These are phyloP conservation scores for Pogonophryne albipinna DNA, from an alignment of 2,797 vertebrate species.

Conservation along the genomic window DNA sequence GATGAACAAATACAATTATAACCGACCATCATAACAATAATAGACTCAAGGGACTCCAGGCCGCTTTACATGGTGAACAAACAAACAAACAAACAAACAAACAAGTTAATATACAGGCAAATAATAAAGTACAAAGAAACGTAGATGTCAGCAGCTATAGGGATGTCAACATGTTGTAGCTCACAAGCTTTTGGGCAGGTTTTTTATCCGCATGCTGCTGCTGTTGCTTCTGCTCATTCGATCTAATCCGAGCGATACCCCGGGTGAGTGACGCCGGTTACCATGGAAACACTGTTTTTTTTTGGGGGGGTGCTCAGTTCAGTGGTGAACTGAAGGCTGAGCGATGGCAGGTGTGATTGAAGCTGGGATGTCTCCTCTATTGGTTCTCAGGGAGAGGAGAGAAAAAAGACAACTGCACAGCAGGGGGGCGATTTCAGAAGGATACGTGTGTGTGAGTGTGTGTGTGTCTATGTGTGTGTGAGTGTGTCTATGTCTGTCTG, in stretches of 20 bases:
- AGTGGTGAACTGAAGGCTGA: slow-evolving; percentile 63
- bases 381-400: slow-evolving; percentile 49
- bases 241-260: slow-evolving; percentile 15
- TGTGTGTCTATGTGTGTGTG: too few species aligned
- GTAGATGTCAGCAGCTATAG: slow-evolving; percentile 27
- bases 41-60: too few species aligned
- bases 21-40: too few species aligned
- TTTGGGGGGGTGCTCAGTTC: slow-evolving; percentile 30
- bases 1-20: too few species aligned
- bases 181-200: slow-evolving; percentile 23
- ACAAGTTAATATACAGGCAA: too few species aligned
- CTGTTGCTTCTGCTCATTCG: slow-evolving; percentile 25
- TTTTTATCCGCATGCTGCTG: slow-evolving; percentile 58
- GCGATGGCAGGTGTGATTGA: slow-evolving; percentile 72
- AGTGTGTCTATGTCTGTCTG: too few species aligned
- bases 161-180: slow-evolving; percentile 39
- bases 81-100: too few species aligned
- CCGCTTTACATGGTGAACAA: too few species aligned
- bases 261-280: slow-evolving; percentile 57
- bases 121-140: not conserved
- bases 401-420: slow-evolving; percentile 53
- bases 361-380: slow-evolving; percentile 65
- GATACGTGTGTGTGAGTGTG: too few species aligned
- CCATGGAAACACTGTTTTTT: slow-evolving; percentile 69
- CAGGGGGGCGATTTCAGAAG: slow-evolving; percentile 34